Evolutionary conservation across 2,888 invertebrate species (phyloP).

Genomic region (Eilema caniola): DNA sequence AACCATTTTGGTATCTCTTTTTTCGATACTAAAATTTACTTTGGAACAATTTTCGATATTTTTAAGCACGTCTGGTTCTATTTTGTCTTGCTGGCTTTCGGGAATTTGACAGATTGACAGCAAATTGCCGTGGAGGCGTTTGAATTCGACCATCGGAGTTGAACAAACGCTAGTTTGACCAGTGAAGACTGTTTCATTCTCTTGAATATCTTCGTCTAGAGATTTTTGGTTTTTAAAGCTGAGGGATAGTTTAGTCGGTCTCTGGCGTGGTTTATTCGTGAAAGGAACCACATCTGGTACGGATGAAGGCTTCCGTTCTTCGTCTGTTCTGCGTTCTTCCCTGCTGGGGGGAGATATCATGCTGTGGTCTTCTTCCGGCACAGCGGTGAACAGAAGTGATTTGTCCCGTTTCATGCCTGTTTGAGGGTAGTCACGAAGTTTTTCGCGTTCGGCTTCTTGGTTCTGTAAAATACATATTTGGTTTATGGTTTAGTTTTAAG

Average conservation of each 20-base stretch:
- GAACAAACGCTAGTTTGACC: conserved; percentile 92
- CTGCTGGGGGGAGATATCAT: conserved; percentile 81
- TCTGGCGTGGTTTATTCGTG: conserved; percentile 79
- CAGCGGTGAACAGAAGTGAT: conserved; percentile 93
- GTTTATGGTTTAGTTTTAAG: not conserved
- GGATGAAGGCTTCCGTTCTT: conserved; percentile 64
- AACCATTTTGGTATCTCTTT: conserved; percentile 72
- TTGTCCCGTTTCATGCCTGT: conserved; percentile 91
- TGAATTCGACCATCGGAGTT: conserved; percentile 92
- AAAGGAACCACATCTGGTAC: conserved; percentile 85
- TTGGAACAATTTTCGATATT: conserved; percentile 73
- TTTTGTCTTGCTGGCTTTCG: conserved; percentile 84
- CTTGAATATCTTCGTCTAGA: conserved; percentile 86
- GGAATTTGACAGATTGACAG: conserved; percentile 91
- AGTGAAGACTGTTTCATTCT: conserved; percentile 86
- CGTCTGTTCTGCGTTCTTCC: conserved; percentile 58
- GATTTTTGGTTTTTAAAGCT: conserved; percentile 86
- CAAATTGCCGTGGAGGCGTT: conserved; percentile 90
- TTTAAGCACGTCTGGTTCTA: conserved; percentile 77
- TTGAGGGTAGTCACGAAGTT: conserved; percentile 80
- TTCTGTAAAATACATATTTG: conserved; percentile 65
- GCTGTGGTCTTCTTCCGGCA: conserved; percentile 91
- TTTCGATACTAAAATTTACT: conserved; percentile 69
- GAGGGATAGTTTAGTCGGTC: conserved; percentile 87
- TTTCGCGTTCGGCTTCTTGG: conserved; percentile 80